Conservation (phyloP, 2,113 vertebrate genomes). For the Willisornis vidua region DNA sequence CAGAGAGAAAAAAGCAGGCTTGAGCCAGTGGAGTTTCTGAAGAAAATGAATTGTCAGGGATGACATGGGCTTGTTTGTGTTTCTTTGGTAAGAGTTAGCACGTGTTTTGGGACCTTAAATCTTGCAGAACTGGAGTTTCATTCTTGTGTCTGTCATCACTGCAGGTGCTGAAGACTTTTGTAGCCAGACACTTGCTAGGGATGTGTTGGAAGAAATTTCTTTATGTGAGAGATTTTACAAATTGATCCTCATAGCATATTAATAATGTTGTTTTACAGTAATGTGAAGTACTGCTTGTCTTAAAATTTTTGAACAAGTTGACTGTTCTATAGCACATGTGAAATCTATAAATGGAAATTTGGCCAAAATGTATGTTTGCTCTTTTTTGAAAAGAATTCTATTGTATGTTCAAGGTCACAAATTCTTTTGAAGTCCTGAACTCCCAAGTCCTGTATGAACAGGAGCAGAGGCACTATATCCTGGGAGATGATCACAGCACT, state of each 20-base stretch:
- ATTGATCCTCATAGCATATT: background rate
- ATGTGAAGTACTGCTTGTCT: background rate
- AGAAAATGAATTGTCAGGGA: background rate
- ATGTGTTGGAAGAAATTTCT: background rate
- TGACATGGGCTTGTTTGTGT: background rate
- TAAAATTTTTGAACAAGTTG: background rate
- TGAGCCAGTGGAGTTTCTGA: background rate
- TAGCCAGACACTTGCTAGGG: background rate
- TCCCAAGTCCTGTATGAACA: background rate
- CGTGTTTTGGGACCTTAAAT: background rate
- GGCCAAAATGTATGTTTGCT: background rate
- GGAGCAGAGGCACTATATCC: background rate
- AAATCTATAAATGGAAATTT: background rate
- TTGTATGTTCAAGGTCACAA: accelerated
- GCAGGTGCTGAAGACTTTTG: background rate
- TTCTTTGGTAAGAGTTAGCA: background rate
- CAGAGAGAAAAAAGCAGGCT: background rate
- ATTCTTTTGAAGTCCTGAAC: background rate
- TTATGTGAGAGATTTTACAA: background rate
- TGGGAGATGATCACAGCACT: background rate
- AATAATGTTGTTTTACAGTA: background rate
- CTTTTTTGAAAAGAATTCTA: background rate
- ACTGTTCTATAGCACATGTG: background rate
- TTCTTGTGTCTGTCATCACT: background rate
- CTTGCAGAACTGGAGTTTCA: background rate